phyloP scores from a whole-genome alignment of 2,888 invertebrate species.

The Limenitis camilla region DNA sequence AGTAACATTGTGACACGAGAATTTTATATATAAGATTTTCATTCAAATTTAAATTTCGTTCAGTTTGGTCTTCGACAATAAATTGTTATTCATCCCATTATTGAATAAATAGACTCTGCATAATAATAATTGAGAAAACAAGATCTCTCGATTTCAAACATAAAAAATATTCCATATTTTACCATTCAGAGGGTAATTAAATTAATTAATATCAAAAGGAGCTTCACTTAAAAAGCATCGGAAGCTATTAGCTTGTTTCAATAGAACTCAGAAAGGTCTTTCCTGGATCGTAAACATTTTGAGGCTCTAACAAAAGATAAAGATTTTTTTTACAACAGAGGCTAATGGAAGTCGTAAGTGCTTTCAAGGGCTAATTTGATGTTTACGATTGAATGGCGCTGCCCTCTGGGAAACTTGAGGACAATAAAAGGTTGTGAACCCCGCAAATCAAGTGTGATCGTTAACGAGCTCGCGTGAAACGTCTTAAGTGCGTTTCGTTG shows the following conservation, averaged over 20 bases:
- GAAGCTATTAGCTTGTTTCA: conserved; percentile 22
- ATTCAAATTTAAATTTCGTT: no score
- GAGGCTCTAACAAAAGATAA: conserved; percentile 21
- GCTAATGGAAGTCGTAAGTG: conserved; percentile 26
- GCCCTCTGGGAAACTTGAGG: conserved; percentile 20
- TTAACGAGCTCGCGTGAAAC: conserved; percentile 46
- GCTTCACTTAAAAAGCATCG: conserved; percentile 13
- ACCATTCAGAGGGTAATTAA: neutral
- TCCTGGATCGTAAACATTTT: conserved; percentile 21
- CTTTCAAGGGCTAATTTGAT: conserved; percentile 26
- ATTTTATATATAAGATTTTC: no score
- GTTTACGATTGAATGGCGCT: conserved; percentile 26
- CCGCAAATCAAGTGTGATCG: conserved; percentile 22
- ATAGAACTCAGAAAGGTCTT: conserved; percentile 16
- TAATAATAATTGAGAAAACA: no score
- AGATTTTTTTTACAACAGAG: conserved; percentile 24
- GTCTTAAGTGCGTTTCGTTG: conserved; percentile 65
- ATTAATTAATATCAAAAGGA: conserved; percentile 15
- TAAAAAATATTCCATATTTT: neutral
- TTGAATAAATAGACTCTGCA: no score
- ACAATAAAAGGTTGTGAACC: conserved; percentile 18
- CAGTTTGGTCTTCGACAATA: no score
- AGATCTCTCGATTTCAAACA: no score
- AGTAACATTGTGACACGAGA: no score
- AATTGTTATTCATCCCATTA: no score